A percentile compares a stretch with the other conserved stretches of the same genome.
Conservation (phyloP, 2,113 vertebrate species). For the Nesogale talazaci region DNA sequence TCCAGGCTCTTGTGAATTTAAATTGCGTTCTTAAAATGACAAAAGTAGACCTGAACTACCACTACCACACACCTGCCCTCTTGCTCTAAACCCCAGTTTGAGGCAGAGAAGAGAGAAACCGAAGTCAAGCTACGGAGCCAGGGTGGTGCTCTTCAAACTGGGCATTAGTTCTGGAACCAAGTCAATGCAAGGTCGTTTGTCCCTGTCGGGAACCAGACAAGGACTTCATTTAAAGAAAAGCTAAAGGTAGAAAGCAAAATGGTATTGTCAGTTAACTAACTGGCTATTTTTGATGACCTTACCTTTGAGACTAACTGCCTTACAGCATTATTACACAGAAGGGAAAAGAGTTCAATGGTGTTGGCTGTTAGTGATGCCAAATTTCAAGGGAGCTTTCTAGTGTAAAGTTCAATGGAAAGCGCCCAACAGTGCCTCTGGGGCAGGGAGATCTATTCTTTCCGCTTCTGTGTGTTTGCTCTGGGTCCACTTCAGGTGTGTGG, state of each 20-base stretch:
- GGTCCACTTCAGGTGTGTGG: constrained; percentile 42
- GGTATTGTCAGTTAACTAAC: constrained; percentile 42
- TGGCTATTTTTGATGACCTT: constrained; percentile 39
- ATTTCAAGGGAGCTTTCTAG: constrained; percentile 48
- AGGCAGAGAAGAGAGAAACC: background rate
- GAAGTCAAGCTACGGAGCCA: constrained; percentile 2
- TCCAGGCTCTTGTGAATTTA: background rate
- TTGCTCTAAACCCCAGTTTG: background rate
- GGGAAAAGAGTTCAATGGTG: constrained; percentile 35
- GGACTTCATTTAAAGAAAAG: background rate
- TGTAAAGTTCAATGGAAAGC: constrained; percentile 44
- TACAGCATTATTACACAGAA: constrained; percentile 40
- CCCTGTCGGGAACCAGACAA: background rate
- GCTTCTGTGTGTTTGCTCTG: constrained; percentile 22
- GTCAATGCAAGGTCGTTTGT: constrained; percentile 19
- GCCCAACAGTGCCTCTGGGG: constrained; percentile 16
- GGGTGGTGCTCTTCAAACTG: background rate
- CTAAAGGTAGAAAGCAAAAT: constrained; percentile 30
- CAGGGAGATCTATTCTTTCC: background rate
- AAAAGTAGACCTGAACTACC: constrained; percentile 20
- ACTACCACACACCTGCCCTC: constrained; percentile 14
- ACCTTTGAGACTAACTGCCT: constrained; percentile 20
- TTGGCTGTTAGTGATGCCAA: constrained; percentile 17
- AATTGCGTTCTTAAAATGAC: constrained; percentile 40
- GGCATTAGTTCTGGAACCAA: constrained; percentile 14